Conservation (phyloP, 2,888 invertebrate genomes). For the Hirudinaria manillensis region DNA sequence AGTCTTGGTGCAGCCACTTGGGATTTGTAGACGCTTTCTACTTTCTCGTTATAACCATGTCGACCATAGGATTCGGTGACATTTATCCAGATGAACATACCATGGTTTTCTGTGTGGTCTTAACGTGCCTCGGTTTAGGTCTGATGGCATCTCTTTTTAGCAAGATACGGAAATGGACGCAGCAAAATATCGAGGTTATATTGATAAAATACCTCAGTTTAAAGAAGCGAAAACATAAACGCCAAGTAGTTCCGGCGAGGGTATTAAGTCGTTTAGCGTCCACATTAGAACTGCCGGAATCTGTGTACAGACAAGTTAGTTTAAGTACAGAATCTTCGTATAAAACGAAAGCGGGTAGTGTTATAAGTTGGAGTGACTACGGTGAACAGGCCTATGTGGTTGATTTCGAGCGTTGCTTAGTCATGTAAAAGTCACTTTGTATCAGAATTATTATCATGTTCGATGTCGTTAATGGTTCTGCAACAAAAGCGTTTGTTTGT, state of each 20-base stretch:
- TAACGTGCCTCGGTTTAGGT: conserved; percentile 19
- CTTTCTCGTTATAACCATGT: conserved; percentile 24
- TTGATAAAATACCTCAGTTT: conserved; percentile 1
- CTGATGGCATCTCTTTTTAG: conserved; percentile 12
- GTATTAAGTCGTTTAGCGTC: no score
- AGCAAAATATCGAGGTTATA: neutral
- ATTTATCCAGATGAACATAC: conserved; percentile 1
- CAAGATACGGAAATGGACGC: conserved; percentile 10
- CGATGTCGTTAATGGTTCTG: no score
- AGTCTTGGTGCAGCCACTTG: conserved; percentile 3
- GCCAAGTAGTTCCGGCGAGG: no score
- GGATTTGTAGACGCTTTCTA: conserved; percentile 9
- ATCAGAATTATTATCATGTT: no score
- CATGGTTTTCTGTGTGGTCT: neutral
- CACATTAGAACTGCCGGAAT: no score
- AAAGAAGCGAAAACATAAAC: no score
- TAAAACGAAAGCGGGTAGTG: no score
- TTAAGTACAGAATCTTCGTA: no score
- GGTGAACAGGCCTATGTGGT: conserved; percentile 22
- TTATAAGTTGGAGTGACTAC: neutral
- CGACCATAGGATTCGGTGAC: conserved; percentile 24
- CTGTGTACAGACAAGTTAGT: no score
- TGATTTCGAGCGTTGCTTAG: conserved; percentile 16
- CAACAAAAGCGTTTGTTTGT: no score
- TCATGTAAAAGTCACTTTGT: neutral